phyloP scores from a whole-genome alignment of 2,888 invertebrate species.

The Strigamia maritima region DNA sequence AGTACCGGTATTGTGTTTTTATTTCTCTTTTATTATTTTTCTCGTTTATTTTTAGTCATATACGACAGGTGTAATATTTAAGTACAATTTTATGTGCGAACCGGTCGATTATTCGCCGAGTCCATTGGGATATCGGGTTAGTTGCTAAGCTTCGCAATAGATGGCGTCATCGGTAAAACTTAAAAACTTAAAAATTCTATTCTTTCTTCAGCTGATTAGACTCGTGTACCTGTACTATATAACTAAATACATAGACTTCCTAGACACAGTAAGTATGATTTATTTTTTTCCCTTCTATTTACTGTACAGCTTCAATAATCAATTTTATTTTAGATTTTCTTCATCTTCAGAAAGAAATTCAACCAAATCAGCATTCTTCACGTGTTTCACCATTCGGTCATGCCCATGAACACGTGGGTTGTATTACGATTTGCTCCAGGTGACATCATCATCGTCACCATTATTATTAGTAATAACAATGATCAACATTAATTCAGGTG shows the following conservation, averaged over 20 bases:
- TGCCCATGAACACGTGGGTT: conserved; percentile 41
- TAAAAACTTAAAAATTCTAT: no score
- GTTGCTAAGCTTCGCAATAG: neutral
- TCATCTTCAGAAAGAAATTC: conserved; percentile 44
- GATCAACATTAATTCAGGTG: conserved; percentile 49
- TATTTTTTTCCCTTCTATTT: no score
- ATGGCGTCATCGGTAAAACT: neutral
- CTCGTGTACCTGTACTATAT: conserved; percentile 53
- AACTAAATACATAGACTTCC: conserved; percentile 53
- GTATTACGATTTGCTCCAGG: conserved; percentile 41
- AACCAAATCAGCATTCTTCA: conserved; percentile 43
- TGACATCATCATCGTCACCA: no score
- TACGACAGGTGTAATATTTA: neutral
- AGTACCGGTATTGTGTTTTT: neutral
- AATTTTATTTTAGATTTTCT: conserved; percentile 44
- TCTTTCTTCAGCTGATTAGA: neutral
- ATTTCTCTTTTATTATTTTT: neutral
- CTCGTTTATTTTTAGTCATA: neutral
- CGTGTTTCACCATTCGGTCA: conserved; percentile 42
- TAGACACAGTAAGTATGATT: conserved; percentile 51
- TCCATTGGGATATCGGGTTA: neutral
- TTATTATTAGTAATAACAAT: no score
- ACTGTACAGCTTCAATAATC: no score
- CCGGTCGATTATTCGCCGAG: neutral
- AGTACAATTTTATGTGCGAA: conserved; percentile 6